phyloP scores from a whole-genome alignment of 2,888 invertebrate species.

The Campaea margaritaria region DNA sequence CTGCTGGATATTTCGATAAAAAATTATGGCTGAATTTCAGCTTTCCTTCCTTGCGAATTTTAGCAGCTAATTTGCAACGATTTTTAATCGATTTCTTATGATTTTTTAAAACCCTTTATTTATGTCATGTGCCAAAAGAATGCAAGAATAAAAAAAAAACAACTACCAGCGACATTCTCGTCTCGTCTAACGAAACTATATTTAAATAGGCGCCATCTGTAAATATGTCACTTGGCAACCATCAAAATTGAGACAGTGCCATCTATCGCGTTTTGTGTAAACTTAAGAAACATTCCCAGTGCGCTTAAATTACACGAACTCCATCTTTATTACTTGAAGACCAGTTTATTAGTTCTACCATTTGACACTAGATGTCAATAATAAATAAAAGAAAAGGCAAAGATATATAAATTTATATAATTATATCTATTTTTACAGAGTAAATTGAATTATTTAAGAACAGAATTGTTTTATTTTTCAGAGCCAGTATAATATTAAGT shows the following conservation, averaged over 20 bases:
- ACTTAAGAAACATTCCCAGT: not conserved
- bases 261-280: slow-evolving; percentile 1
- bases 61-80: slow-evolving; percentile 6
- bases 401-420: no score
- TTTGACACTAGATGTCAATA: slow-evolving; percentile 6
- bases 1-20: slow-evolving; percentile 17
- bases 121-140: slow-evolving; percentile 3
- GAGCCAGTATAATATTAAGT: no score
- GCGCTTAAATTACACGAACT: slow-evolving; percentile 1
- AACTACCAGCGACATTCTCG: slow-evolving; percentile 1
- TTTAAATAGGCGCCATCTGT: slow-evolving; percentile 18
- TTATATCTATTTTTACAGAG: no score
- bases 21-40: slow-evolving; percentile 10
- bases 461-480: no score
- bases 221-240: no score
- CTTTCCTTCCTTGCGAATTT: not conserved
- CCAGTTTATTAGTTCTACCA: not conserved
- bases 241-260: slow-evolving; percentile 2
- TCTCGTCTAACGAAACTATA: not conserved
- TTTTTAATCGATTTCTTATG: not conserved
- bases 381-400: no score
- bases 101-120: not conserved
- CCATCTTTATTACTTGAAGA: not conserved
- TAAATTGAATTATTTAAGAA: no score
- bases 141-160: slow-evolving; percentile 8